phyloP scores from a whole-genome alignment of 1,140 invertebrate genomes.

The Diorhabda elongata region DNA sequence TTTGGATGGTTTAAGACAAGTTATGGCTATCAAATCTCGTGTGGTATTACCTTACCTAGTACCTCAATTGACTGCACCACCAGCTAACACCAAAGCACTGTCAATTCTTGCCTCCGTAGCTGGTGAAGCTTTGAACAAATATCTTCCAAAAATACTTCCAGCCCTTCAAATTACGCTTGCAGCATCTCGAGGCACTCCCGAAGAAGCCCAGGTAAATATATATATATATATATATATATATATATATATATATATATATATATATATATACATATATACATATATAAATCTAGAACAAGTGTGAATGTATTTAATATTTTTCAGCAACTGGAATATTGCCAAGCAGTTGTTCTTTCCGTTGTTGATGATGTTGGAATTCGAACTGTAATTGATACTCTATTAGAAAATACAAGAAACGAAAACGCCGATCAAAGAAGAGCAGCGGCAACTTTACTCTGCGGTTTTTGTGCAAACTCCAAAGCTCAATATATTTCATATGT shows the following conservation, averaged over 20 bases:
- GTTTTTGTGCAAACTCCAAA: constrained; percentile 84
- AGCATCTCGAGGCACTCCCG: constrained; percentile 61
- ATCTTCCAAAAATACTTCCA: constrained; percentile 86
- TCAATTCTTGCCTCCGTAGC: constrained; percentile 90
- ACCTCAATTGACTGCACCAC: constrained; percentile 83
- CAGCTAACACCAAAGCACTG: constrained; percentile 88
- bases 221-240: not conserved
- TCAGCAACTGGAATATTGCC: constrained; percentile 86
- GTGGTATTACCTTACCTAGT: constrained; percentile 94
- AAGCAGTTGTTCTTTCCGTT: constrained; percentile 87
- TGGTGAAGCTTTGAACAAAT: constrained; percentile 86
- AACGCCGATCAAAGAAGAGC: constrained; percentile 65
- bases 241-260: not conserved
- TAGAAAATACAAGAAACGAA: constrained; percentile 70
- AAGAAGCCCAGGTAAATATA: constrained; percentile 60
- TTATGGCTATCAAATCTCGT: constrained; percentile 94
- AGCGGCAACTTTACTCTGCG: constrained; percentile 80
- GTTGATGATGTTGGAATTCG: constrained; percentile 82
- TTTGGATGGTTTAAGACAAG: constrained; percentile 90
- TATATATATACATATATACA: not conserved
- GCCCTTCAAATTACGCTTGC: constrained; percentile 78
- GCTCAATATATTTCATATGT: constrained; percentile 84
- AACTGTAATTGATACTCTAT: constrained; percentile 85
- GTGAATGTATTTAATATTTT: constrained; percentile 14
- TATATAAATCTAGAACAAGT: not conserved